These are phyloP conservation scores for Ptiloglossa arizonensis DNA, from an alignment of 1,140 invertebrate genomes.

Conservation along the genomic window DNA sequence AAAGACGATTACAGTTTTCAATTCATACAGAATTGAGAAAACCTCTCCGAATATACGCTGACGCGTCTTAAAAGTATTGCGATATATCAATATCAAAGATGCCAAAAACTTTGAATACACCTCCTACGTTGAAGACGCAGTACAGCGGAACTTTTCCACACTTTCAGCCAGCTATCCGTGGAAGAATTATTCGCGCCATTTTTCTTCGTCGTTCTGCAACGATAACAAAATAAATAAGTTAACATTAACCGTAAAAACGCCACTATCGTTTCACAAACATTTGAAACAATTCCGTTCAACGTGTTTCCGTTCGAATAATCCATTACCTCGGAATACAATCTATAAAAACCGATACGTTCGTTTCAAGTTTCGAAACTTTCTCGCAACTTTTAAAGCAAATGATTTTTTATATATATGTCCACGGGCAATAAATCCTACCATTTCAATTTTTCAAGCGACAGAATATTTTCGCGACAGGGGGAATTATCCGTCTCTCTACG, in stretches of 20 bases:
- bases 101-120: slow-evolving; percentile 71
- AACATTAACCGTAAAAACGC: slow-evolving; percentile 49
- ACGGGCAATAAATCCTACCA: no score
- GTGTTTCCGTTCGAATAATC: no score
- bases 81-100: slow-evolving; percentile 70
- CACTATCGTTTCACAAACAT: neutral
- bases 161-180: slow-evolving; percentile 49
- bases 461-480: no score
- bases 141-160: slow-evolving; percentile 57
- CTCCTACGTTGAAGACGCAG: slow-evolving; percentile 50
- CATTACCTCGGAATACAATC: no score
- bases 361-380: no score
- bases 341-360: no score
- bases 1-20: slow-evolving; percentile 50
- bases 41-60: slow-evolving; percentile 54
- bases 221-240: slow-evolving; percentile 60
- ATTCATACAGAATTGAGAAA: slow-evolving; percentile 55
- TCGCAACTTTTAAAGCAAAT: no score
- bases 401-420: no score
- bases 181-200: slow-evolving; percentile 58
- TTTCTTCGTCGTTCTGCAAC: slow-evolving; percentile 37
- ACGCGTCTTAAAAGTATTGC: slow-evolving; percentile 63
- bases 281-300: no score
- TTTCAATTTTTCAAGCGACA: no score
- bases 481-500: no score